These are phyloP conservation scores for Orchestes rusci DNA, from an alignment of 2,888 invertebrate species.

Conservation along the genomic window DNA sequence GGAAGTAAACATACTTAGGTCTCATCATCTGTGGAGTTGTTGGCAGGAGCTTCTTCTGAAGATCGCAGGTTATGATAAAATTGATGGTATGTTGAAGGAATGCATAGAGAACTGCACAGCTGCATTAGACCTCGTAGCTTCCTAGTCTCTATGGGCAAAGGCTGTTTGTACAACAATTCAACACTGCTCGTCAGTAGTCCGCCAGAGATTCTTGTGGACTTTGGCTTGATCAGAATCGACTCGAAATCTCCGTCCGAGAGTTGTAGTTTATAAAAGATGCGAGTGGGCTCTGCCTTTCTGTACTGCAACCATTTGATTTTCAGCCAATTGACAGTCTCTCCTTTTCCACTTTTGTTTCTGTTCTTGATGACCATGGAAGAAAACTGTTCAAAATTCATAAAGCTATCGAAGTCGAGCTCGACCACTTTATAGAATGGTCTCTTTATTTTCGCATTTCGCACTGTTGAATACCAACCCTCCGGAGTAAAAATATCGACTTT, in stretches of 20 bases:
- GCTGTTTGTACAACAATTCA: conserved; percentile 2
- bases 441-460: no score
- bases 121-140: conserved; percentile 5
- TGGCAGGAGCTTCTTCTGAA: no score
- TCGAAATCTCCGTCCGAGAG: conserved; percentile 14
- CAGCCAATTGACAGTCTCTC: conserved; percentile 15
- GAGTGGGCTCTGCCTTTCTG: conserved; percentile 16
- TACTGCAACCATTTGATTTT: conserved; percentile 19
- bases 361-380: conserved; percentile 2
- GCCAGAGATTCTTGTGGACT: conserved; percentile 4
- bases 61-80: no score
- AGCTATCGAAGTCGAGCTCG: no score
- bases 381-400: conserved; percentile 8
- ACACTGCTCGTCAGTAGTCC: conserved; percentile 4
- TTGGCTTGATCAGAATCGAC: conserved; percentile 6
- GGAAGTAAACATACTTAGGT: no score
- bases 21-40: no score
- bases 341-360: conserved; percentile 5
- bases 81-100: conserved; percentile 1
- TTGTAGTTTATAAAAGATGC: conserved; percentile 20
- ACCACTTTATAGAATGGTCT: no score
- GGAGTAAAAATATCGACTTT: no score
- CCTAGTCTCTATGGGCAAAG: conserved; percentile 5
- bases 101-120: conserved; percentile 1
- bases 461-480: no score